A percentile compares a stretch with the other conserved stretches of the same genome.
phyloP scores from a whole-genome alignment of 2,888 invertebrate genomes.

The Drosophila multiciliata region DNA sequence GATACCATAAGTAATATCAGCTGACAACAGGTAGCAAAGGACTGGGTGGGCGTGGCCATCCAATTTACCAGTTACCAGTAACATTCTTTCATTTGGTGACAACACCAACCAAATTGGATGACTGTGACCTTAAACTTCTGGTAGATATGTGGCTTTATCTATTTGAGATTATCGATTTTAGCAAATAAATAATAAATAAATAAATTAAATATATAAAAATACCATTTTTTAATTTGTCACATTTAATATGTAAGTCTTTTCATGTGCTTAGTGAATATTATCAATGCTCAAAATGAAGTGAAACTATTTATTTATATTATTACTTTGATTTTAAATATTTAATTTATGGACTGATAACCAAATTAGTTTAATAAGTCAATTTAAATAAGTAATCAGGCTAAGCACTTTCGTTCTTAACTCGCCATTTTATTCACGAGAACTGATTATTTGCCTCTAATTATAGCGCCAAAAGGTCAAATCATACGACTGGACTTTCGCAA shows the following conservation, averaged over 20 bases:
- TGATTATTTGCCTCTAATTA: slow-evolving; percentile 62
- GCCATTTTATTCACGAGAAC: neutral
- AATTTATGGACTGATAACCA: neutral
- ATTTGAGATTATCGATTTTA: too few species aligned
- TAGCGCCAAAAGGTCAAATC: slow-evolving; percentile 88
- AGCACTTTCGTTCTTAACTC: neutral
- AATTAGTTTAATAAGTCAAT: neutral
- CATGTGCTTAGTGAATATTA: neutral
- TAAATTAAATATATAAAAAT: neutral
- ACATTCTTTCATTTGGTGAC: too few species aligned
- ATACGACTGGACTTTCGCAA: slow-evolving; percentile 93
- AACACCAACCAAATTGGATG: too few species aligned
- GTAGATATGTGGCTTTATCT: too few species aligned
- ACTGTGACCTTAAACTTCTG: too few species aligned
- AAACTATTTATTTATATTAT: neutral
- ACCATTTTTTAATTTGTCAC: neutral
- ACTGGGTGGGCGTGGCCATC: too few species aligned
- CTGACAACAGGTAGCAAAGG: too few species aligned
- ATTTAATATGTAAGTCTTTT: neutral
- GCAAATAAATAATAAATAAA: neutral
- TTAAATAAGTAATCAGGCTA: slow-evolving; percentile 1
- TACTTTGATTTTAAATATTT: slow-evolving; percentile 7
- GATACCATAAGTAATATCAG: too few species aligned
- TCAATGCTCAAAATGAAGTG: neutral
- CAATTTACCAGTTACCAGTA: too few species aligned